Conservation (phyloP, 1,140 invertebrate genomes). For the Ceratina japonica region DNA sequence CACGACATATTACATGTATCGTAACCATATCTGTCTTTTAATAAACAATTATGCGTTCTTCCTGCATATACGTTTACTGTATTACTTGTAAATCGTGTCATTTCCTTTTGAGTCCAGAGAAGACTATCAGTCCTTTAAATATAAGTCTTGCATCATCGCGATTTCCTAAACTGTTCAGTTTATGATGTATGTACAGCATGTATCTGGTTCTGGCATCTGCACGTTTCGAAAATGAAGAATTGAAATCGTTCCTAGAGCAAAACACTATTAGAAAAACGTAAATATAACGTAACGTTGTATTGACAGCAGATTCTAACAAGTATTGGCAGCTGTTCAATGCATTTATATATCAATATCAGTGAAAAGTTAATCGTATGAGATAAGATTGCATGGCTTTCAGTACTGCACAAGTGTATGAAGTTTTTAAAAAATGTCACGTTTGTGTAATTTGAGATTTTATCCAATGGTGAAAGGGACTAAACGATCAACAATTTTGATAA, state of each 20-base stretch:
- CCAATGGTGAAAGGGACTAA: slow-evolving; percentile 18
- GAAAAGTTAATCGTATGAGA: background rate
- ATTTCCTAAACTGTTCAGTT: background rate
- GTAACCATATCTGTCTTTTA: background rate
- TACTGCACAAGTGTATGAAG: background rate
- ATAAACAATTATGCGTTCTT: background rate
- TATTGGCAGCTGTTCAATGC: slow-evolving; percentile 26
- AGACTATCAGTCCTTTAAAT: background rate
- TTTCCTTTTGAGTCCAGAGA: background rate
- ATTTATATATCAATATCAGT: slow-evolving; percentile 9
- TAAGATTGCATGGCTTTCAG: slow-evolving; percentile 14
- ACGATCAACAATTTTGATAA: slow-evolving; percentile 23
- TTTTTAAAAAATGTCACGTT: slow-evolving; percentile 59
- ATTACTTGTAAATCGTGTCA: background rate
- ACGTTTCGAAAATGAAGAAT: too few relatives aligned
- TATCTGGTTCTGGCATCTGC: too few relatives aligned
- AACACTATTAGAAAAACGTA: slow-evolving; percentile 1
- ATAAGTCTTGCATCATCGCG: background rate
- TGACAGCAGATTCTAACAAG: background rate
- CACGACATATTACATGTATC: too few relatives aligned
- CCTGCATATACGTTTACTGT: background rate
- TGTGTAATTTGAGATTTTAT: slow-evolving; percentile 48
- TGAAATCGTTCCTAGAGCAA: background rate
- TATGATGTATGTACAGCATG: too few relatives aligned
- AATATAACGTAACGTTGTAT: slow-evolving; percentile 2